phyloP scores from a whole-genome alignment of 2,797 vertebrate genomes.

The Rachycentron canadum region DNA sequence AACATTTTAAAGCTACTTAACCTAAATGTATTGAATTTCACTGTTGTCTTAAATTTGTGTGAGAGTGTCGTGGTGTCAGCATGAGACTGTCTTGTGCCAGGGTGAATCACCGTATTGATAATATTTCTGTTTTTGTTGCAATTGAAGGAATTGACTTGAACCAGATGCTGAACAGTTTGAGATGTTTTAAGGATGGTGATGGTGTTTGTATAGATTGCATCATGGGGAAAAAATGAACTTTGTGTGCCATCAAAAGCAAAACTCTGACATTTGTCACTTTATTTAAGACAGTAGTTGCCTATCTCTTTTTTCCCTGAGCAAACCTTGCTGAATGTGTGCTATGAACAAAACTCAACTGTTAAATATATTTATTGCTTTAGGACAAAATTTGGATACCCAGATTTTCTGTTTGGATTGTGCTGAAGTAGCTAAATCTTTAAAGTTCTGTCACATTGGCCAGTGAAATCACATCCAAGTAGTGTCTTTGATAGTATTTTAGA shows the following conservation, averaged over 20 bases:
- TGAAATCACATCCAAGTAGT: neutral
- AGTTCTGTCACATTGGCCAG: conserved; percentile 36
- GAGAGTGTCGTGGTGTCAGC: conserved; percentile 81
- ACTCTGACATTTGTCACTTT: conserved; percentile 7
- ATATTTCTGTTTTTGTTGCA: conserved; percentile 48
- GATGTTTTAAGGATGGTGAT: conserved; percentile 9
- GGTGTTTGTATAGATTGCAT: conserved; percentile 47
- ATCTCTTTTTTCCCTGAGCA: conserved; percentile 7
- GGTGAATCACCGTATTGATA: conserved; percentile 61
- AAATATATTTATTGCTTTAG: conserved; percentile 42
- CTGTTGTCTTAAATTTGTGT: conserved; percentile 81
- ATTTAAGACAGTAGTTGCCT: conserved; percentile 21
- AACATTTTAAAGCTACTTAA: conserved; percentile 64
- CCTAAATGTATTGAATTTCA: conserved; percentile 74
- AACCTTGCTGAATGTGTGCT: conserved; percentile 22
- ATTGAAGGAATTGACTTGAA: conserved; percentile 36
- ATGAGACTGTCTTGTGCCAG: conserved; percentile 81
- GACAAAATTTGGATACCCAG: conserved; percentile 12
- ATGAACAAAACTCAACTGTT: conserved; percentile 35
- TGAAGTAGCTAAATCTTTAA: neutral
- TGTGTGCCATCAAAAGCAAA: conserved; percentile 54
- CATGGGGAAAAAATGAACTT: conserved; percentile 11
- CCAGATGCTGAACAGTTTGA: conserved; percentile 30
- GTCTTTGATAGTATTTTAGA: conserved; percentile 33
- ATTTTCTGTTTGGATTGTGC: conserved; percentile 1